phyloP scores from a whole-genome alignment of 1,140 invertebrate genomes.

The Drosophila kohkoa region DNA sequence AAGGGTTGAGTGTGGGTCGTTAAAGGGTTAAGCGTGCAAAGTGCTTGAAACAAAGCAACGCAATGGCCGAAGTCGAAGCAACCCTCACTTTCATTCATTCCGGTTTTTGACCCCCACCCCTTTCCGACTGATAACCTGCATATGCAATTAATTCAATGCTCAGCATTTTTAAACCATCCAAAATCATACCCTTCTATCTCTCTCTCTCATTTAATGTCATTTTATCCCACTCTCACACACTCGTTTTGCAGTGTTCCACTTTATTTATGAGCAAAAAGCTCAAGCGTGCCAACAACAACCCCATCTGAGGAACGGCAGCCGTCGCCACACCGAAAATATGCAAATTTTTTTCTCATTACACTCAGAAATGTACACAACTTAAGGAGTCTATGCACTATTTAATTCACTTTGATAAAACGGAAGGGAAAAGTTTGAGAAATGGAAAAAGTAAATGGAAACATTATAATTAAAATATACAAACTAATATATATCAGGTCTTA shows the following conservation, averaged over 20 bases:
- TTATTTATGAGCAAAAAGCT: slow-evolving; percentile 48
- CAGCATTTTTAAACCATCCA: slow-evolving; percentile 3
- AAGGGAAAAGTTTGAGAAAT: too few species aligned
- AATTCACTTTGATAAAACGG: background rate
- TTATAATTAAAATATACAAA: too few species aligned
- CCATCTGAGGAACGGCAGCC: slow-evolving; percentile 45
- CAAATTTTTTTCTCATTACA: slow-evolving; percentile 67
- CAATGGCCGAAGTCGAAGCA: slow-evolving; percentile 15
- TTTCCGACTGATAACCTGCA: background rate
- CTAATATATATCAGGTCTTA: too few species aligned
- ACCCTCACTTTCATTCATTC: background rate
- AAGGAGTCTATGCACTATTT: background rate
- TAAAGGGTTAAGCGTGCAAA: slow-evolving; percentile 58
- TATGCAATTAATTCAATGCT: slow-evolving; percentile 44
- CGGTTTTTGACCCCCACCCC: background rate
- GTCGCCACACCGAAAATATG: slow-evolving; percentile 50
- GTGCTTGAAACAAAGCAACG: slow-evolving; percentile 51
- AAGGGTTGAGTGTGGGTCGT: slow-evolving; percentile 47
- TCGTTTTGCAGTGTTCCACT: background rate
- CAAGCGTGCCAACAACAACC: slow-evolving; percentile 22
- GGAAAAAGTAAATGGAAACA: too few species aligned
- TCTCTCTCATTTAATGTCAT: background rate
- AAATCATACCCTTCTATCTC: background rate
- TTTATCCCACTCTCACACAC: background rate
- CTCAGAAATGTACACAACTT: slow-evolving; percentile 16